Evolutionary conservation across 2,797 vertebrate genomes (phyloP).

Genomic region (Mastacembelus armatus): DNA sequence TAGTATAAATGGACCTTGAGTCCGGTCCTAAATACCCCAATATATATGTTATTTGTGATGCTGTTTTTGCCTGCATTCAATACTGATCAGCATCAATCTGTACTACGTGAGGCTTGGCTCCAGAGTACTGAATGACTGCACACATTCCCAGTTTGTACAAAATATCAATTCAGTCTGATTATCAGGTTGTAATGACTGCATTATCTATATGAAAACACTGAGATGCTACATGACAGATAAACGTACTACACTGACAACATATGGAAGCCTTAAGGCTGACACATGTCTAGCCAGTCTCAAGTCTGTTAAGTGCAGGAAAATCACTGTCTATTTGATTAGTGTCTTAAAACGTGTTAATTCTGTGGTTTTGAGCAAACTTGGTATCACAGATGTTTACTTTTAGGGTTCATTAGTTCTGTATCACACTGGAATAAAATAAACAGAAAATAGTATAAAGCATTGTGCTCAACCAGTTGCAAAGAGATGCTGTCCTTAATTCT

Average conservation of each 20-base stretch:
- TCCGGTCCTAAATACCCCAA: background rate
- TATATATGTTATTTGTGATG: slow-evolving; percentile 1
- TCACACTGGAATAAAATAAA: slow-evolving; percentile 32
- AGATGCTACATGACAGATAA: slow-evolving; percentile 41
- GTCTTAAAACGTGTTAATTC: slow-evolving; percentile 26
- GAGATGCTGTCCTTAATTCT: slow-evolving; percentile 31
- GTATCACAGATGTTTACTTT: slow-evolving; percentile 26
- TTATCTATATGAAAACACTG: slow-evolving; percentile 4
- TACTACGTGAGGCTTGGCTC: background rate
- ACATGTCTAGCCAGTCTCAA: slow-evolving; percentile 31
- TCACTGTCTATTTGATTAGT: slow-evolving; percentile 20
- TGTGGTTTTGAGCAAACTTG: slow-evolving; percentile 17
- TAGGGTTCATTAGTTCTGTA: slow-evolving; percentile 21
- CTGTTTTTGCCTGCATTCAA: background rate
- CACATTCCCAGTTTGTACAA: slow-evolving; percentile 2
- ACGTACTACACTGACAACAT: slow-evolving; percentile 42
- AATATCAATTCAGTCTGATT: slow-evolving; percentile 19
- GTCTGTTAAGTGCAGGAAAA: slow-evolving; percentile 33
- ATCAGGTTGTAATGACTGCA: slow-evolving; percentile 2
- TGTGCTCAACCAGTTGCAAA: slow-evolving; percentile 38
- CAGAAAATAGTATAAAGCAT: slow-evolving; percentile 9
- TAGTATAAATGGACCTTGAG: background rate
- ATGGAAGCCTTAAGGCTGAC: slow-evolving; percentile 49
- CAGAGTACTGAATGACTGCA: slow-evolving; percentile 8
- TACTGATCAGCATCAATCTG: background rate